Evolutionary conservation across 1,140 invertebrate species (phyloP), one percentile per base, ranked within the genome.

Genomic region (Monochamus saltuarius): DNA sequence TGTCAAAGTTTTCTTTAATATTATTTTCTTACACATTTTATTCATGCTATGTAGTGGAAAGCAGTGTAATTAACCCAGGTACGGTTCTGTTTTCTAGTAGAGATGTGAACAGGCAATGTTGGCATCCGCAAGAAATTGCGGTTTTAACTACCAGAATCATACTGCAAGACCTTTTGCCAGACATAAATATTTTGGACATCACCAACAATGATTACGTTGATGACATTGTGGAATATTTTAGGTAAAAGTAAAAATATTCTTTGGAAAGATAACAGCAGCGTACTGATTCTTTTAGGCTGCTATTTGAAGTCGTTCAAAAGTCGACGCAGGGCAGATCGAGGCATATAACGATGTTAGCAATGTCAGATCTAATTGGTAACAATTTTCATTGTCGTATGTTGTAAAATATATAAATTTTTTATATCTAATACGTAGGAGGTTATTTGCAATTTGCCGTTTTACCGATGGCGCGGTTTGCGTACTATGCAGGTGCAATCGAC

Each of bases 401-500:
- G 22, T 22, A 11, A 61, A 38, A 22, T n/a, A 29, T 11, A 6
- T 4, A 29, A 29, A 6, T 29, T 29, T 2, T 2, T 42, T 3
- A 13, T 13, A 13, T 42, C 40, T 13, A 4, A 3, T 42, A 42
- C 11, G 61, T 76, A 52, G 80, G 81, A 14, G 82, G 81, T 38
- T 82, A 84, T 70, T 67, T 86, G 51, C 76, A 79, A 50, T 77
- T 76, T 59, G 79, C 82, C 62, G 72, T 84, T 29, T 65, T 85
- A 19, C 84, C 84, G 3, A 68, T 80, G 1, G 80, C 80, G 2
- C 78, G 78, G 63, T 80, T 81, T 61, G 80, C 83, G 4, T 86
- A 81, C 69, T 86, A 86, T 54, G 80, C 83, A 9, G 84, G 84
- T 0, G 81, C 81, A 56, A 76, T 85, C 14, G 76, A 82, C 43